Percentiles rank a stretch among this genome's conserved stretches.
Conservation (phyloP, 2,113 vertebrate species). For the Protobothrops flavoviridis region DNA sequence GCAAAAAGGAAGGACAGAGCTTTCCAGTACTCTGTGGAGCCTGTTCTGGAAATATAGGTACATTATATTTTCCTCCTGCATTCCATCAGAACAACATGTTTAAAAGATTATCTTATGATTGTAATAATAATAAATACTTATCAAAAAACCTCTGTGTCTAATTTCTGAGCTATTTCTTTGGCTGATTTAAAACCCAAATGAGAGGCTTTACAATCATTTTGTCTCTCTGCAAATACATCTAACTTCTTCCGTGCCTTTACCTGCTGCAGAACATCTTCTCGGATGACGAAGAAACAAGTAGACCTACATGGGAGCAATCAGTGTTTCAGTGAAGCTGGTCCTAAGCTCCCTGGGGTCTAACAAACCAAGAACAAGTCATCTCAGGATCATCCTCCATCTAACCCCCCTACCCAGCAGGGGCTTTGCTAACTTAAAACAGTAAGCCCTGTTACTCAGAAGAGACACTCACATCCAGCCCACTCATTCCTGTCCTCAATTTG, state of each 20-base stretch:
- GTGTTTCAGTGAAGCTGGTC: no score
- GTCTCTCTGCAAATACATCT: neutral
- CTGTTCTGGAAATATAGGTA: neutral
- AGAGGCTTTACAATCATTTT: neutral
- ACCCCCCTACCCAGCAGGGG: neutral
- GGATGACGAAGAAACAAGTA: neutral
- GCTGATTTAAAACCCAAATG: neutral
- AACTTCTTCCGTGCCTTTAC: neutral
- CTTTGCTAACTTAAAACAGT: neutral
- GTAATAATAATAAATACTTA: neutral
- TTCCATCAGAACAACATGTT: neutral
- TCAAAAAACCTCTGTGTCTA: neutral
- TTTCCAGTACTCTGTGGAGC: neutral
- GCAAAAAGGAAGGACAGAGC: neutral
- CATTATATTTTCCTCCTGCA: neutral
- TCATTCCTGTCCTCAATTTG: no score
- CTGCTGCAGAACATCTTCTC: no score
- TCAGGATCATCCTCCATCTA: neutral
- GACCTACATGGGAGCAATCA: neutral
- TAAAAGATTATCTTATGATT: neutral
- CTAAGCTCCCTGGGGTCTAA: neutral
- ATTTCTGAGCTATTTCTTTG: neutral
- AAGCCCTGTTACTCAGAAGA: neutral
- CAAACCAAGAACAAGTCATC: neutral
- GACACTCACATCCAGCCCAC: neutral